phyloP scores from a whole-genome alignment of 2,888 invertebrate genomes.

The Sesamia inferens region DNA sequence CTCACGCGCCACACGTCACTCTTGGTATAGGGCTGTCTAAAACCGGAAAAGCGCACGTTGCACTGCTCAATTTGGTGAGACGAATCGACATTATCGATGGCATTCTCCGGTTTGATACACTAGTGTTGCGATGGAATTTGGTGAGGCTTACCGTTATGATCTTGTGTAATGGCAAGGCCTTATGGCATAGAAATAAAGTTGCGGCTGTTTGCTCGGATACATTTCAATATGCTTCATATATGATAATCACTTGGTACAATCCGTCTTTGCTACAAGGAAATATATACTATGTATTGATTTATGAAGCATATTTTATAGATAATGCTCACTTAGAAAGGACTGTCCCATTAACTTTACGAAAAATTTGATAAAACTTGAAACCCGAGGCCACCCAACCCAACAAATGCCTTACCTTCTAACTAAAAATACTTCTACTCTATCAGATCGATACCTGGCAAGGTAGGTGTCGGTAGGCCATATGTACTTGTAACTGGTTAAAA shows the following conservation, averaged over 20 bases:
- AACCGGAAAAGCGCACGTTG: conserved; percentile 64
- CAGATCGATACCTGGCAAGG: conserved; percentile 45
- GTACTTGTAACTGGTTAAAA: conserved; percentile 46
- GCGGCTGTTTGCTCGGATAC: background rate
- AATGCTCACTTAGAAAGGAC: background rate
- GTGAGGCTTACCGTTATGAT: conserved; percentile 8
- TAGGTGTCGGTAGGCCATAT: conserved; percentile 52
- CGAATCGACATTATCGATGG: conserved; percentile 53
- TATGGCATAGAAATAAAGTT: background rate
- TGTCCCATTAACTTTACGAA: background rate
- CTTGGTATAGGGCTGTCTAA: conserved; percentile 44
- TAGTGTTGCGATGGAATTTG: conserved; percentile 19
- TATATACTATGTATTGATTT: background rate
- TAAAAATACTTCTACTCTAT: conserved; percentile 47
- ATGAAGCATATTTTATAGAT: background rate
- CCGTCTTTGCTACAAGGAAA: background rate
- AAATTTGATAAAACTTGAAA: background rate
- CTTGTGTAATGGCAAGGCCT: background rate
- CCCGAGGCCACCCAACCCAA: conserved; percentile 11
- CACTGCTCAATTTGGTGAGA: conserved; percentile 59
- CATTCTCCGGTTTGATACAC: conserved; percentile 35
- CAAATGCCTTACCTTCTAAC: conserved; percentile 19
- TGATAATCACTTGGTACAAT: background rate
- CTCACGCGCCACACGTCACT: conserved; percentile 20
- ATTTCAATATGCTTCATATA: background rate